Evolutionary conservation across 2,888 invertebrate species (phyloP), one percentile per base, ranked within the genome.

Genomic region (Campoletis raptor): DNA sequence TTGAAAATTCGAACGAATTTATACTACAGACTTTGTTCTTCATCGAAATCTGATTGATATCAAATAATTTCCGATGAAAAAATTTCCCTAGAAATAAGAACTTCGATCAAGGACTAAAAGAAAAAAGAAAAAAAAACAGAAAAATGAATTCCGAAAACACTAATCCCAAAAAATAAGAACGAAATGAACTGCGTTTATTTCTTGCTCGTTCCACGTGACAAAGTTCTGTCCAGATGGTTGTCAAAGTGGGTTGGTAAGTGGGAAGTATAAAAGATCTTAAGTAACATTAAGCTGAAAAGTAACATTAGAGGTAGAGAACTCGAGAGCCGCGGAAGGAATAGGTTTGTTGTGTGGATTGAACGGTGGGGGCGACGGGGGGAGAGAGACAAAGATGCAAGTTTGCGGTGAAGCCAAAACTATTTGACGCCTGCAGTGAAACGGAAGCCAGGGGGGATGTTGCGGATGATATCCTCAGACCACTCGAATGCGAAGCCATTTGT

Each of bases 361-460:
- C 61, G n/a, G n/a, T n/a, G n/a, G n/a, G n/a, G n/a, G n/a, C n/a
- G n/a, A n/a, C 52, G 54, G 42, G 61, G 18, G 72, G 78, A 54
- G 61, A 52, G 37, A 37, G 30, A 69, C 24, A 30, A 54, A 67
- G 67, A 54, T 78, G 40, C 40, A 40, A 77, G 66, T 77, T 77
- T 48, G 69, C 30, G 73, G 78, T 64, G 54, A 78, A 73, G 74
- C 81, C 83, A 74, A 81, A 80, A 83, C 77, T 77, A 83, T 74
- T 87, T 79, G 86, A 87, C 79, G 79, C 86, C 74, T 79, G 40
- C 85, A 54, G 81, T 87, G 87, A 85, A 85, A 87, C 73, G 52
- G 74, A 78, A 86, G 81, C 83, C 83, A 57, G 73, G 74, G 80
- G 70, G 73, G 66, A 67, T 70, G 72, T 64, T 64, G 83, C 42